These are phyloP conservation scores for Diaphora mendica DNA, from an alignment of 2,888 invertebrate species.

Conservation along the genomic window DNA sequence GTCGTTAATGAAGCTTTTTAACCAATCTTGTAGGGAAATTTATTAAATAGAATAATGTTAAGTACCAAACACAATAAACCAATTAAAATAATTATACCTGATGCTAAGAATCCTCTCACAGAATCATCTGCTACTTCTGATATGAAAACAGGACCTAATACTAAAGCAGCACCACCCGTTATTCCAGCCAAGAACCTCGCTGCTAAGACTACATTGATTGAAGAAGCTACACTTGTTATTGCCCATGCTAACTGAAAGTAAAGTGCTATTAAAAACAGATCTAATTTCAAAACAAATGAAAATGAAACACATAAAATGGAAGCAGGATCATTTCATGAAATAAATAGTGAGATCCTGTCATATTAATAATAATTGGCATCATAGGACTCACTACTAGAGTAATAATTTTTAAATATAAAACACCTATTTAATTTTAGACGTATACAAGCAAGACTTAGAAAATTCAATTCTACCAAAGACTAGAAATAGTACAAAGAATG, in stretches of 20 bases:
- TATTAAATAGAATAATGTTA: not conserved
- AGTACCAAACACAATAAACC: not conserved
- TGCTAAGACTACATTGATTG: constrained; percentile 74
- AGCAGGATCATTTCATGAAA: no score
- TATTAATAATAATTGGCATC: no score
- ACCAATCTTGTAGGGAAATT: not conserved
- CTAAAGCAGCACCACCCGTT: constrained; percentile 83
- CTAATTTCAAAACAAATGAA: not conserved
- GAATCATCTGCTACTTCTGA: constrained; percentile 88
- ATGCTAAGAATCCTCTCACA: constrained; percentile 73
- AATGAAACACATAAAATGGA: not conserved
- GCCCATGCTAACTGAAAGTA: constrained; percentile 85
- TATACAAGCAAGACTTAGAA: no score
- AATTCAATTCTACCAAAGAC: no score
- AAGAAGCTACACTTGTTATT: constrained; percentile 79
- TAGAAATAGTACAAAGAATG: not conserved
- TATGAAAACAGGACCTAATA: constrained; percentile 87
- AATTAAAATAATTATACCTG: constrained; percentile 55
- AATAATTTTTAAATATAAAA: no score
- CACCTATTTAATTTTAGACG: no score
- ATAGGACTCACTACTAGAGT: no score
- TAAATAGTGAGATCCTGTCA: no score
- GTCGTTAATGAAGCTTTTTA: not conserved
- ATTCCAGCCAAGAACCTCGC: constrained; percentile 87
- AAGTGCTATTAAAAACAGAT: not conserved